phyloP scores from a whole-genome alignment of 2,888 invertebrate species.

The Esperia sulphurella region DNA sequence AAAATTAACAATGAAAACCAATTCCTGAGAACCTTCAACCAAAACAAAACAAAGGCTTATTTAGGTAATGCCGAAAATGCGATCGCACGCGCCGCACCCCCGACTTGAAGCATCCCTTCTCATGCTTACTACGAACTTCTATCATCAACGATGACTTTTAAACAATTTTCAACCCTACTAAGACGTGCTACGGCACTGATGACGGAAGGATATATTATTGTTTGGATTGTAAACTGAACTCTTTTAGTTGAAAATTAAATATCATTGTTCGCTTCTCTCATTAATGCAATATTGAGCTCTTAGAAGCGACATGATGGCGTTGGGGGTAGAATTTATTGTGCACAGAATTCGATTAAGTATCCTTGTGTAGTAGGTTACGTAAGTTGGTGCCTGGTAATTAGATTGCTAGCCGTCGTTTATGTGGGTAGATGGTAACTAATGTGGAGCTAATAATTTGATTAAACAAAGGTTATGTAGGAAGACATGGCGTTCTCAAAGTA shows the following conservation, averaged over 20 bases:
- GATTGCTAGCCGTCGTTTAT: not conserved
- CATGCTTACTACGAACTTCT: conserved; percentile 30
- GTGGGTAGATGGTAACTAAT: too few species aligned
- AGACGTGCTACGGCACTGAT: conserved; percentile 7
- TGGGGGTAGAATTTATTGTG: conserved; percentile 64
- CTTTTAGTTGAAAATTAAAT: conserved; percentile 71
- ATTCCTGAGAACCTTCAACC: conserved; percentile 60
- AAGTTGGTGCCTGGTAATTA: not conserved
- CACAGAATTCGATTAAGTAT: conserved; percentile 59
- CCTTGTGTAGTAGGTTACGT: not conserved
- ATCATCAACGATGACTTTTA: conserved; percentile 1
- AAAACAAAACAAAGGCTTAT: conserved; percentile 61
- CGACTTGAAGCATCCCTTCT: conserved; percentile 37
- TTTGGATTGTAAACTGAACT: conserved; percentile 43
- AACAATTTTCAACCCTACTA: conserved; percentile 26
- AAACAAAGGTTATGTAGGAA: not conserved
- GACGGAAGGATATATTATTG: conserved; percentile 16
- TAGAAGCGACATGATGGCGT: conserved; percentile 35
- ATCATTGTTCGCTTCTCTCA: conserved; percentile 68
- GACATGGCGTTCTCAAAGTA: too few species aligned
- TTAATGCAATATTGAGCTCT: conserved; percentile 72
- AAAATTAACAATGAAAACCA: conserved; percentile 38
- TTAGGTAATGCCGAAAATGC: conserved; percentile 74
- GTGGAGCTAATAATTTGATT: too few species aligned
- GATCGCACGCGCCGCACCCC: conserved; percentile 65